Conservation (phyloP, 1,140 invertebrate genomes). For the Drusus annulatus region DNA sequence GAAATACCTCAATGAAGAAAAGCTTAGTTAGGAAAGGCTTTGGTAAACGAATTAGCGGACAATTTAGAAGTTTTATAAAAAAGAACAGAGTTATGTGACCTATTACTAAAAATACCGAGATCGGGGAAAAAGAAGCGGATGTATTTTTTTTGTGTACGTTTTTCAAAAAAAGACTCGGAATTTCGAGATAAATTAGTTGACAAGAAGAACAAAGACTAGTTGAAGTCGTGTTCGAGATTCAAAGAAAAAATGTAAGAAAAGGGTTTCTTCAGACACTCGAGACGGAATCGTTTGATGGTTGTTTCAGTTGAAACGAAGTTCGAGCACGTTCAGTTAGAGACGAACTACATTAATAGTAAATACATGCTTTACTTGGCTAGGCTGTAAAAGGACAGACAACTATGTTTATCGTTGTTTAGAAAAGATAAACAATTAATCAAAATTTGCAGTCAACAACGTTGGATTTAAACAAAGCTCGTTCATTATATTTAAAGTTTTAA, state of each 20-base stretch:
- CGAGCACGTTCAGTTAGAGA: conserved; percentile 5
- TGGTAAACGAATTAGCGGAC: conserved; percentile 19
- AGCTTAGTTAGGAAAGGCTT: neutral
- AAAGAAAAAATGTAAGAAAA: conserved; percentile 12
- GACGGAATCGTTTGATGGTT: conserved; percentile 9
- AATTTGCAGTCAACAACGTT: no score
- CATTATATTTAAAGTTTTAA: no score
- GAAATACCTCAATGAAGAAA: conserved; percentile 3
- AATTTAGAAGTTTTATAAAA: neutral
- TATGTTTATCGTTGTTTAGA: no score
- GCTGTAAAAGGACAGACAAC: no score
- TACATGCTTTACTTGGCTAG: no score
- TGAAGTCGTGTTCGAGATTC: neutral
- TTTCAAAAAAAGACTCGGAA: neutral
- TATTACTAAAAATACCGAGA: conserved; percentile 2
- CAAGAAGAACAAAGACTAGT: conserved; percentile 22
- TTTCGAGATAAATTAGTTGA: conserved; percentile 30
- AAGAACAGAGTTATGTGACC: neutral
- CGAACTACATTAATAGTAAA: neutral
- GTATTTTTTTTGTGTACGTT: neutral
- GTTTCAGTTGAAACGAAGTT: conserved; percentile 8
- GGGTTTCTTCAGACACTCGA: conserved; percentile 20
- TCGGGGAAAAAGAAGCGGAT: neutral
- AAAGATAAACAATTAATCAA: no score
- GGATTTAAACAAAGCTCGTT: no score